phyloP scores from a whole-genome alignment of 23 tunicate genomes.

The Styela plicata region DNA sequence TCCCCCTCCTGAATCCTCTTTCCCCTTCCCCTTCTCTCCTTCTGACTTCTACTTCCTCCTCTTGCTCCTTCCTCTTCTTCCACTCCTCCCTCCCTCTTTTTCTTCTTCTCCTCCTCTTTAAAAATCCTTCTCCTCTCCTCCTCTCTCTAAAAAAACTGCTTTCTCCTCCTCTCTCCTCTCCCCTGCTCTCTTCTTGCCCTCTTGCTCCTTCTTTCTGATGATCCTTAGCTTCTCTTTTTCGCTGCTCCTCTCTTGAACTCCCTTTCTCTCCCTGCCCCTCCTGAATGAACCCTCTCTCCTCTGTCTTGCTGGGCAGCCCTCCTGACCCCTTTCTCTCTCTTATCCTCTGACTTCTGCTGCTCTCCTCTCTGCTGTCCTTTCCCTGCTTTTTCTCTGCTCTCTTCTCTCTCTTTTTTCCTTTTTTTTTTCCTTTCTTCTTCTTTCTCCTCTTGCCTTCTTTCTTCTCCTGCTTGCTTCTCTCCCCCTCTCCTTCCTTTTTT shows the following conservation, averaged over 20 bases:
- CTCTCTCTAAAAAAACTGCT: no score
- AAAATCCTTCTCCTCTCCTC: no score
- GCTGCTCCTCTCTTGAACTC: not conserved
- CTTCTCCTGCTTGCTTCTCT: not conserved
- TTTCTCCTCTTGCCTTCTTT: not conserved
- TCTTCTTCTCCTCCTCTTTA: no score
- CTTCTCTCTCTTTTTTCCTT: constrained; percentile 1
- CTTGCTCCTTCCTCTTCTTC: no score
- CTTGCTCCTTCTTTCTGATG: not conserved
- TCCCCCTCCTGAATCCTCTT: no score
- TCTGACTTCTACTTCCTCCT: no score
- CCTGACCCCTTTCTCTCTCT: not conserved
- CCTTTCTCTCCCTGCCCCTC: not conserved
- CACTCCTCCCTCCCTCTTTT: no score
- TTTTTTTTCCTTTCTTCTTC: not conserved
- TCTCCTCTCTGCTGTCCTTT: not conserved
- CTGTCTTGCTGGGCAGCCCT: not conserved
- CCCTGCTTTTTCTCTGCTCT: not conserved
- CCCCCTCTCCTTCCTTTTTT: not conserved
- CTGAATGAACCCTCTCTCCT: not conserved
- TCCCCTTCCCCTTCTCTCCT: no score
- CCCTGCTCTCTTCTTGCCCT: not conserved
- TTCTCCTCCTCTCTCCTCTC: no score
- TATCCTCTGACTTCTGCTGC: not conserved
- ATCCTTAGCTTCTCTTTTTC: not conserved